Percentiles rank a stretch among this genome's conserved stretches.
Conservation (phyloP, 2,888 invertebrate species). For the Teleiodes luculella region DNA sequence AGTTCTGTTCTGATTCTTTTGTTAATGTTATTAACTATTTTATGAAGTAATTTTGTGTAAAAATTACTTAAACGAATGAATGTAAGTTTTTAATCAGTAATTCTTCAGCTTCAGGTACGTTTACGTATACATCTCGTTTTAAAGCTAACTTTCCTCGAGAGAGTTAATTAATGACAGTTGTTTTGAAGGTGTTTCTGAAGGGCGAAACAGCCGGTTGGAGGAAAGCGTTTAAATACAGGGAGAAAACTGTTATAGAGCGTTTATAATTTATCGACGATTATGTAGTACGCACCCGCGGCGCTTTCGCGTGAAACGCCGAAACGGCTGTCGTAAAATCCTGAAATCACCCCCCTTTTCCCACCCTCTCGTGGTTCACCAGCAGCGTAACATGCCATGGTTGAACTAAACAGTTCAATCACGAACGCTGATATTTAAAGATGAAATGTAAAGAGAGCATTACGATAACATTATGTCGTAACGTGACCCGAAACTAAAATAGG, state of each 20-base stretch:
- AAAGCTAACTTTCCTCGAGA: conserved; percentile 6
- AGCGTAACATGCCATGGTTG: conserved; percentile 9
- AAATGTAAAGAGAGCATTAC: neutral
- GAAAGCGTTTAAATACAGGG: conserved; percentile 27
- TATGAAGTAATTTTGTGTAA: neutral
- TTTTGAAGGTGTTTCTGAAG: conserved; percentile 30
- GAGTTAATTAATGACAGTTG: conserved; percentile 36
- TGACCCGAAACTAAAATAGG: neutral
- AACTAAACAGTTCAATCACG: conserved; percentile 15
- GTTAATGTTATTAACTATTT: no score
- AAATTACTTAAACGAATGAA: neutral
- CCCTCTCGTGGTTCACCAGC: conserved; percentile 22
- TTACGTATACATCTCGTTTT: neutral
- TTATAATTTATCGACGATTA: conserved; percentile 48
- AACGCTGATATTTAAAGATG: conserved; percentile 17
- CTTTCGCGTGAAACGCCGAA: conserved; percentile 31
- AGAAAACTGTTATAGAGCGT: conserved; percentile 39
- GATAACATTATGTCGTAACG: neutral
- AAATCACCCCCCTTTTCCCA: conserved; percentile 33
- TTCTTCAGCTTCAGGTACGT: neutral
- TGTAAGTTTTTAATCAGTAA: neutral
- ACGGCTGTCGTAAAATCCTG: conserved; percentile 46
- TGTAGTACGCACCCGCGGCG: conserved; percentile 41
- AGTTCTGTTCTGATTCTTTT: neutral
- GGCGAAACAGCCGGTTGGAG: conserved; percentile 19